These are phyloP conservation scores for Anthoscopus minutus DNA, from an alignment of 2,113 vertebrate species.

Conservation along the genomic window DNA sequence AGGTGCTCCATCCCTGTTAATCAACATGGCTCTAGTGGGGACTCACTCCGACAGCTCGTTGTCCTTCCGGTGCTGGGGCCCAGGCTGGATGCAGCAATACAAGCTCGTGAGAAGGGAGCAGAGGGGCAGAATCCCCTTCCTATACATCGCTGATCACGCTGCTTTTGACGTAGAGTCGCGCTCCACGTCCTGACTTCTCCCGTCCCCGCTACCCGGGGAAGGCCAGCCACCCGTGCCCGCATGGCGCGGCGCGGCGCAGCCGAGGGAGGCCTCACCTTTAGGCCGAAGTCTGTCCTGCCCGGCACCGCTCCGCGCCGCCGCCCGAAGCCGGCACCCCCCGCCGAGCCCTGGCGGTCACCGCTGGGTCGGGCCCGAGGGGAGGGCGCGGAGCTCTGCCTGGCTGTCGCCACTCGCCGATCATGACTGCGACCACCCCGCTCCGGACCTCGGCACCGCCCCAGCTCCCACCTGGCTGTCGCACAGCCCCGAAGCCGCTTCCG, in stretches of 20 bases:
- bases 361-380: no score
- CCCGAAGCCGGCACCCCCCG: background rate
- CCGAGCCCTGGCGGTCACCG: background rate
- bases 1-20: background rate
- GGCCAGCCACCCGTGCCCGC: accelerated
- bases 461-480: no score
- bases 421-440: no score
- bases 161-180: no score
- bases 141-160: background rate
- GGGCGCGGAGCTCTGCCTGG: no score
- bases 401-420: no score
- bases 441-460: no score
- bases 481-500: background rate
- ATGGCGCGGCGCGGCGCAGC: background rate
- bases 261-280: background rate
- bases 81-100: background rate
- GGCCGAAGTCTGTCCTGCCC: background rate
- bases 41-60: accelerated
- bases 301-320: background rate
- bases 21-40: background rate
- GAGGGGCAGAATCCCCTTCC: background rate
- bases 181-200: accelerated
- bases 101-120: background rate
- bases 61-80: background rate
- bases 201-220: background rate